Evolutionary conservation across 2,113 vertebrate species (phyloP).

Genomic region (Plecotus auritus): DNA sequence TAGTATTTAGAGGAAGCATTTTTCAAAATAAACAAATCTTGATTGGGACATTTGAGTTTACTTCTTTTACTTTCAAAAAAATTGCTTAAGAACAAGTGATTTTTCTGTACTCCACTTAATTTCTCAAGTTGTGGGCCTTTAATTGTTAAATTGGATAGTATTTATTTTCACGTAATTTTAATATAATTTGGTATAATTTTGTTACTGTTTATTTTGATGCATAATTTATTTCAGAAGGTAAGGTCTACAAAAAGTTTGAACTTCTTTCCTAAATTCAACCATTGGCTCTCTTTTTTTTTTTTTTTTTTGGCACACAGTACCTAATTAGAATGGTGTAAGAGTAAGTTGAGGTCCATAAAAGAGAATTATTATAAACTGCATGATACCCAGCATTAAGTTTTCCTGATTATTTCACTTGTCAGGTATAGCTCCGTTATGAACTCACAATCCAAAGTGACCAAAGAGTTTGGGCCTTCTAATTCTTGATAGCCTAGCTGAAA

Average conservation of each 20-base stretch:
- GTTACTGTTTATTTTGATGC: background rate
- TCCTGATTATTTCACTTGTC: background rate
- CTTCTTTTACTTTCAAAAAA: background rate
- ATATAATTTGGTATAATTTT: background rate
- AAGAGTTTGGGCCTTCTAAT: background rate
- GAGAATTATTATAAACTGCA: background rate
- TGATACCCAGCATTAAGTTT: background rate
- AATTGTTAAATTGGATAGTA: background rate
- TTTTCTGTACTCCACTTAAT: background rate
- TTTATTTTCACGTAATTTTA: conserved; percentile 1
- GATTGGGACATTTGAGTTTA: background rate
- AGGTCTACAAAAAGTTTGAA: background rate
- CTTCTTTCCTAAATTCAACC: background rate
- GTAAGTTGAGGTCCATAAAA: background rate
- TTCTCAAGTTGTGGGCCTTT: background rate
- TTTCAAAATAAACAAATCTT: background rate
- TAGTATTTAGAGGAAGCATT: background rate
- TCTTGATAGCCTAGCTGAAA: background rate
- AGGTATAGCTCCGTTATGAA: background rate
- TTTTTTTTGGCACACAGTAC: conserved; percentile 8
- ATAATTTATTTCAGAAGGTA: conserved; percentile 8
- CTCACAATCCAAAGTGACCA: background rate
- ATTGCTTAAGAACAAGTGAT: background rate
- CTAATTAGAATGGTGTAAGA: background rate
- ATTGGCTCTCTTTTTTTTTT: conserved; percentile 5